These are phyloP conservation scores for Leptinotarsa peninsularis DNA, from an alignment of 2,888 invertebrate genomes.

Conservation along the genomic window DNA sequence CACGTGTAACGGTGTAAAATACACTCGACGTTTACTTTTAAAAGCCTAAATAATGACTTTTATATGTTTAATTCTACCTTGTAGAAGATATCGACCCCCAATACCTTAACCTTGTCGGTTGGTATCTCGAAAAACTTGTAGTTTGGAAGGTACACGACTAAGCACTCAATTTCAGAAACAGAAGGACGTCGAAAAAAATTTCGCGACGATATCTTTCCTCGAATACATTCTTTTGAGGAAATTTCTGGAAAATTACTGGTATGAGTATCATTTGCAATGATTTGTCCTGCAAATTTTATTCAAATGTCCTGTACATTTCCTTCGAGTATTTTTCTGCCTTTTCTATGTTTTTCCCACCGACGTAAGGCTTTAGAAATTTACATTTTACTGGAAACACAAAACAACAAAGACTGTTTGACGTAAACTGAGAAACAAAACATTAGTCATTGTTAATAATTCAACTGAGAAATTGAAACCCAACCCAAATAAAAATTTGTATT, in stretches of 20 bases:
- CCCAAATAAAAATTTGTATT: too few relatives aligned
- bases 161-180: constrained; percentile 34
- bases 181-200: constrained; percentile 8
- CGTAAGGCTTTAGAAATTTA: too few relatives aligned
- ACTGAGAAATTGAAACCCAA: too few relatives aligned
- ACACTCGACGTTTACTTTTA: constrained; percentile 21
- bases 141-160: constrained; percentile 31
- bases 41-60: constrained; percentile 35
- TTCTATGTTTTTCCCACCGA: too few relatives aligned
- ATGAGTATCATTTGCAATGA: not conserved
- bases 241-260: not conserved
- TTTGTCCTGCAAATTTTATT: too few relatives aligned
- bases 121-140: constrained; percentile 39
- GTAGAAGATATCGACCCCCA: constrained; percentile 33
- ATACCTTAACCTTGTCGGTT: constrained; percentile 41
- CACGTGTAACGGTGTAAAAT: constrained; percentile 26
- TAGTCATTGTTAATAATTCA: too few relatives aligned
- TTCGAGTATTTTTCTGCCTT: too few relatives aligned
- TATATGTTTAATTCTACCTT: constrained; percentile 38
- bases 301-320: too few relatives aligned
- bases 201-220: not conserved
- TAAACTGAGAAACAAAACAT: too few relatives aligned
- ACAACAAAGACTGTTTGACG: too few relatives aligned
- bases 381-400: too few relatives aligned
- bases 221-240: not conserved